Conservation (phyloP, 2,888 invertebrate species). For the Tenthredo amoena region DNA sequence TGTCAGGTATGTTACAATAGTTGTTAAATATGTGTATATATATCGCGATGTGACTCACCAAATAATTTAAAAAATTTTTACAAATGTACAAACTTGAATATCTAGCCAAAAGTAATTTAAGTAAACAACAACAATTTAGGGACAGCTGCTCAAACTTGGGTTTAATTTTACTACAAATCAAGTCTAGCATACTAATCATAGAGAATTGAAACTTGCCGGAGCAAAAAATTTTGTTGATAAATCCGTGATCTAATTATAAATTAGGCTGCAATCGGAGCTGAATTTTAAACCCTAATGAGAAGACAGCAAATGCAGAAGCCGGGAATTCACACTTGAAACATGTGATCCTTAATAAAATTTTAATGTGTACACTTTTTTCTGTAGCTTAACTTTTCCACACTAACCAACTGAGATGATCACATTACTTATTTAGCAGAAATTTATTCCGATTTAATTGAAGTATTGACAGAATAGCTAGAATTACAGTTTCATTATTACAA, state of each 20-base stretch:
- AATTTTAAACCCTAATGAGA: neutral
- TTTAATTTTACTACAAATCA: neutral
- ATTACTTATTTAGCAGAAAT: neutral
- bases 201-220: neutral
- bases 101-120: too few species aligned
- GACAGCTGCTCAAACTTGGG: neutral
- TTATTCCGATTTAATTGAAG: neutral
- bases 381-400: neutral
- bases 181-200: neutral
- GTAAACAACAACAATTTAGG: too few species aligned
- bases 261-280: neutral
- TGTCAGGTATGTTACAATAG: constrained; percentile 71
- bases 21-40: neutral
- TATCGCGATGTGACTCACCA: neutral
- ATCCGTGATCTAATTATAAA: neutral
- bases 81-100: neutral
- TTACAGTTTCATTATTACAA: neutral
- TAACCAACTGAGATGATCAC: neutral
- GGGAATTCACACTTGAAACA: neutral
- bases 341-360: neutral
- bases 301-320: neutral
- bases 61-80: neutral
- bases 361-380: neutral
- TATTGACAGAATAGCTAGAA: neutral
- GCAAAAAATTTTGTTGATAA: neutral